Evolutionary conservation across 2,888 invertebrate species (phyloP).

Genomic region (Euplexia lucipara): DNA sequence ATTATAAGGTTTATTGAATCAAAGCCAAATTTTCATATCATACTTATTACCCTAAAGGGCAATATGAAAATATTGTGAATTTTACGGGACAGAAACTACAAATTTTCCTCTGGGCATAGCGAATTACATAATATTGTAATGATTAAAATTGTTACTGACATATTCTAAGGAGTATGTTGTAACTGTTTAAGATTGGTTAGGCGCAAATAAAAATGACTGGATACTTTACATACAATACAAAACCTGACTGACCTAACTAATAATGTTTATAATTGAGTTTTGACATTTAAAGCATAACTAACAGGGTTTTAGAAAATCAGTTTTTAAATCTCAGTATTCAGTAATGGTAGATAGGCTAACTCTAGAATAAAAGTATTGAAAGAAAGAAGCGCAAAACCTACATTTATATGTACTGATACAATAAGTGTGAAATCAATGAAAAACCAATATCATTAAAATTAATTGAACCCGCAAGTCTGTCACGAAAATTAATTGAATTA

Average conservation of each 20-base stretch:
- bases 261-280: too few species aligned
- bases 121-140: slow-evolving; percentile 3
- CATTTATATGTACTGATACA: neutral
- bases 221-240: too few species aligned
- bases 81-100: slow-evolving; percentile 18
- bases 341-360: too few species aligned
- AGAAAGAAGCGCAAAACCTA: too few species aligned
- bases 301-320: too few species aligned
- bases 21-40: slow-evolving; percentile 33
- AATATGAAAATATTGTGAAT: slow-evolving; percentile 41
- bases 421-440: neutral
- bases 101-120: slow-evolving; percentile 26
- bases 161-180: neutral
- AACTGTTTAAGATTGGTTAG: too few species aligned
- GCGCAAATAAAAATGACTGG: too few species aligned
- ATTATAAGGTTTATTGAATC: slow-evolving; percentile 48
- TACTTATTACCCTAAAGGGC: slow-evolving; percentile 34
- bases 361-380: neutral
- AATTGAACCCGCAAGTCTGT: slow-evolving; percentile 10
- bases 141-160: neutral
- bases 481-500: neutral
- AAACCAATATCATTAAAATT: slow-evolving; percentile 1
- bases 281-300: too few species aligned
- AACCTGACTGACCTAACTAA: too few species aligned
- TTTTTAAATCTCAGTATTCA: too few species aligned